Conservation (phyloP, 2,888 invertebrate genomes). For the Melanchra persicariae region DNA sequence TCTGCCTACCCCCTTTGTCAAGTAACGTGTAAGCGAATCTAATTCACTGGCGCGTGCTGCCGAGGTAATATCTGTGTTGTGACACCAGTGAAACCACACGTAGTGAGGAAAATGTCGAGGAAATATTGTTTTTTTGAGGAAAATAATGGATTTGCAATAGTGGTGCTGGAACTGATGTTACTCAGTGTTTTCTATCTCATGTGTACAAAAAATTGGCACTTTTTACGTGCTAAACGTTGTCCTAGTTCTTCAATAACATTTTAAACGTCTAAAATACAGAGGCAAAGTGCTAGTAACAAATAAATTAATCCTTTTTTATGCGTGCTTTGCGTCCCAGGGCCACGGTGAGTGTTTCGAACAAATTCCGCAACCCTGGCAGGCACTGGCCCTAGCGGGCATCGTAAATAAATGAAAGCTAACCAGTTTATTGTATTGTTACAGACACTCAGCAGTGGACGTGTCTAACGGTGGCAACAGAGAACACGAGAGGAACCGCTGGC, state of each 20-base stretch:
- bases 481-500: slow-evolving; percentile 74
- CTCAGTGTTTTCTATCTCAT: no score
- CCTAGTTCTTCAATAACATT: no score
- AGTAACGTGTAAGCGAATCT: slow-evolving; percentile 43
- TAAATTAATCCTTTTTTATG: no score
- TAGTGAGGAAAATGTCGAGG: neutral
- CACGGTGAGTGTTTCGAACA: no score
- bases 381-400: no score
- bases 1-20: slow-evolving; percentile 25
- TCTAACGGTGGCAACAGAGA: slow-evolving; percentile 75
- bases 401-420: neutral
- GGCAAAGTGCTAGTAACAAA: no score
- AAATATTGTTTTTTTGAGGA: neutral
- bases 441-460: slow-evolving; percentile 85
- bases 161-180: neutral
- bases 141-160: neutral
- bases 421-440: slow-evolving; percentile 68
- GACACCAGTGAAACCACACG: slow-evolving; percentile 6
- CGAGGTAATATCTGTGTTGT: slow-evolving; percentile 30
- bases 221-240: no score
- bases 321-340: no score
- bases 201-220: no score
- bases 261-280: no score
- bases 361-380: no score
- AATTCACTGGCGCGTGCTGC: slow-evolving; percentile 39